Percentiles rank a stretch among this genome's conserved stretches.
Evolutionary conservation across 2,113 vertebrate genomes (phyloP).

Genomic region (Girardinichthys multiradiatus): DNA sequence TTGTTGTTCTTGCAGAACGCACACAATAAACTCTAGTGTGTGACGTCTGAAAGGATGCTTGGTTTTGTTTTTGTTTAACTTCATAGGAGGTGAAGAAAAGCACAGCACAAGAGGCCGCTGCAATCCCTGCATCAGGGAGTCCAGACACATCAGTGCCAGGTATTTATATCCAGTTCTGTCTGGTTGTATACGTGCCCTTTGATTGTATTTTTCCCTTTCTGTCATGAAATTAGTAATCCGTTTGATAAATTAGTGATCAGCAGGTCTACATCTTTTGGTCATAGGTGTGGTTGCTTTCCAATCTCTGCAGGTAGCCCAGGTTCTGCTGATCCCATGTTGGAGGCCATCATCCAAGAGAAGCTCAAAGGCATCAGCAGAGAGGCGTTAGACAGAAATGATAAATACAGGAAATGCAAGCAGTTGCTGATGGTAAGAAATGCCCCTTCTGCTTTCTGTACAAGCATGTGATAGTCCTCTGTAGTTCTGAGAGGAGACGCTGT

Average conservation of each 20-base stretch:
- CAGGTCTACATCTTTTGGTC: background rate
- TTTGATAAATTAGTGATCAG: background rate
- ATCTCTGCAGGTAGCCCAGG: constrained; percentile 80
- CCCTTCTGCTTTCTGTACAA: background rate
- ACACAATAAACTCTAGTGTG: background rate
- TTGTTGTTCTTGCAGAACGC: background rate
- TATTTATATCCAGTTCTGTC: constrained; percentile 22
- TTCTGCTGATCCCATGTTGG: constrained; percentile 85
- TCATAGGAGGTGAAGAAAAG: constrained; percentile 73
- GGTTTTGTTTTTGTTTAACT: background rate
- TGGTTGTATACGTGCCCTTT: background rate
- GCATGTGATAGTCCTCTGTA: background rate
- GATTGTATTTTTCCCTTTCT: background rate
- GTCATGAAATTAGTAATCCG: background rate
- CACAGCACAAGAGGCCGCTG: constrained; percentile 65
- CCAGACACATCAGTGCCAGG: constrained; percentile 81
- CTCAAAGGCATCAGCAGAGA: constrained; percentile 91
- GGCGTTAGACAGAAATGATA: constrained; percentile 89
- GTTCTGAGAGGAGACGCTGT: background rate
- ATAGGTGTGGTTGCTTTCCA: background rate
- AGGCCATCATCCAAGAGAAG: constrained; percentile 88
- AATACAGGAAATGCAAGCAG: constrained; percentile 94
- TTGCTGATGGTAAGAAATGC: constrained; percentile 86
- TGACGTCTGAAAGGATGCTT: background rate
- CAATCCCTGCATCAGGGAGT: constrained; percentile 70